Conservation (phyloP, 2,888 invertebrate species). For the Epiblema foenella region DNA sequence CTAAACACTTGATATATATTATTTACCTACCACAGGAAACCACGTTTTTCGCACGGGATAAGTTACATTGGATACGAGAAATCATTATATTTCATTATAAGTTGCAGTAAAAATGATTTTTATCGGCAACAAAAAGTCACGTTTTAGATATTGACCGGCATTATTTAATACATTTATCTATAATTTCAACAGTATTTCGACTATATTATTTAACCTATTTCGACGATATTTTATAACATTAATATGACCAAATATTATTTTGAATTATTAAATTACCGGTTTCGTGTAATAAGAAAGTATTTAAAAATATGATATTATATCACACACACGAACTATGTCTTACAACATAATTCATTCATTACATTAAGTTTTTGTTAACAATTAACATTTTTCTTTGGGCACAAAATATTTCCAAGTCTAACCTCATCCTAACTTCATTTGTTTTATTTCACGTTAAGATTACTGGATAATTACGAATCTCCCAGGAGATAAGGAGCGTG, state of each 20-base stretch:
- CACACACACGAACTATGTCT: background rate
- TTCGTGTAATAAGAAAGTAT: background rate
- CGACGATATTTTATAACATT: background rate
- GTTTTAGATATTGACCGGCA: slow-evolving; percentile 29
- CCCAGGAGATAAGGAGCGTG: too few relatives aligned
- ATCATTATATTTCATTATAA: slow-evolving; percentile 31
- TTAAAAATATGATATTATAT: background rate
- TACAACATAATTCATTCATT: background rate
- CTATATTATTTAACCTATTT: background rate
- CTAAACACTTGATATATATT: background rate
- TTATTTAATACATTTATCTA: slow-evolving; percentile 21
- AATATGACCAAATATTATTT: background rate
- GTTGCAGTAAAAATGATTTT: slow-evolving; percentile 29
- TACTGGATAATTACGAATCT: too few relatives aligned
- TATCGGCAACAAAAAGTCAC: slow-evolving; percentile 34
- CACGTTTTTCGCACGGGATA: background rate
- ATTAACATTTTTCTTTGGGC: too few relatives aligned
- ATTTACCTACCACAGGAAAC: background rate
- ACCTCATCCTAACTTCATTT: background rate
- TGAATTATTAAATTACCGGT: background rate
- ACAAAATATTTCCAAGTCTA: background rate
- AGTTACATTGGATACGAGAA: background rate
- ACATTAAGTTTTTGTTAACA: too few relatives aligned
- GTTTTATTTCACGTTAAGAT: too few relatives aligned
- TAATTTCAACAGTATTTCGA: slow-evolving; percentile 31